Base-by-base conservation (phyloP, 2,888 invertebrate species). In the Amphipoea oculea region DNA sequence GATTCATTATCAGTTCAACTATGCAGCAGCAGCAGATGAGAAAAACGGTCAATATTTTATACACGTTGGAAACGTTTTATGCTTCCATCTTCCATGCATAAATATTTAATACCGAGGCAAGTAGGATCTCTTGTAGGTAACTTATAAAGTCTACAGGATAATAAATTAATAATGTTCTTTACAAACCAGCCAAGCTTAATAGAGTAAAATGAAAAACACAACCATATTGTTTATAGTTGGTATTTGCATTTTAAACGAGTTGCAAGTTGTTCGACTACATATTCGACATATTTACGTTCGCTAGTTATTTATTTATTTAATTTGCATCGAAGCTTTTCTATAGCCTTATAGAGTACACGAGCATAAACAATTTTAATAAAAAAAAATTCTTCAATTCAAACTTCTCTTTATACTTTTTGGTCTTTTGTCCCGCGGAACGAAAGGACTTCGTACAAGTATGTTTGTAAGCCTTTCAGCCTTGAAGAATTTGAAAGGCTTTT, bases 201-300 rank as follows among this genome's bases (percentile, higher is more conserved):
- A 57, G n/a, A 54, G 29, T 51, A 74, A 75, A 78, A 70, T 66
- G 54, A 66, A 74, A 83, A 70, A 42, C 60, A 70, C 23, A 48
- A 66, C 48, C 45, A n/a, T 82, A 40, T 86, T 83, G 72, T 86
- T 86, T 86, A 86, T 77, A 62, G 83, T 83, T 36, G 12, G 11
- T 57, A 66, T 83, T 83, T 83, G 73, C 78, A 77, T 83, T 83
- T 86, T 57, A 77, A 84, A 78, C 70, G 57, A 71, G 67, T 17
- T 78, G n/a, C 73, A 68, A 86, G 79, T 83, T 65, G 73, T 77
- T 67, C 36, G 17, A 70, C 73, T 76, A 67, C 69, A 48, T 57
- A 57, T 66, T 70, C 36, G 62, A 83, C 54, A 73, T 83, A 62
- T 86, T 83, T 70, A 73, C 40, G 20, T 54, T 45, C 57, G 1